Evolutionary conservation across 2,797 vertebrate species (phyloP).

Genomic region (Hafferia zeledoni): DNA sequence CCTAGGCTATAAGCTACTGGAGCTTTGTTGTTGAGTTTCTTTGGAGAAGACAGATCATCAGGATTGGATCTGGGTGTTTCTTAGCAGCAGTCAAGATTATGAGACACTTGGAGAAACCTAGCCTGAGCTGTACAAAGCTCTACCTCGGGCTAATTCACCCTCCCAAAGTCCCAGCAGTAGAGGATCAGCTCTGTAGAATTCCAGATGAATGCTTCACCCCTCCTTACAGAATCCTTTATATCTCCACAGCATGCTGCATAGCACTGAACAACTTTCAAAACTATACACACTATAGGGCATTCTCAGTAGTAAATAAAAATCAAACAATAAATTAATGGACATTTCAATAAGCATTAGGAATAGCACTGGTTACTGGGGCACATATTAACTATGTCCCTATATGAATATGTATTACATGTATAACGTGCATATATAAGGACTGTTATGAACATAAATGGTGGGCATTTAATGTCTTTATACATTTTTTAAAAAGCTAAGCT

Average conservation of each 20-base stretch:
- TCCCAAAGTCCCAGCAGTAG: neutral
- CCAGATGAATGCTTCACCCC: neutral
- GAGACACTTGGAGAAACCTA: neutral
- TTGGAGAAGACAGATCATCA: neutral
- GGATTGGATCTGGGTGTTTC: neutral
- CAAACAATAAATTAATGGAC: neutral
- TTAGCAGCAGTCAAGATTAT: neutral
- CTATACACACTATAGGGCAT: neutral
- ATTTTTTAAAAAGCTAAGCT: neutral
- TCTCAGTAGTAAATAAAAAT: neutral
- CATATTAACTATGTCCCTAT: neutral
- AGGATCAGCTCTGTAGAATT: neutral
- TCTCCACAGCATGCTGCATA: neutral
- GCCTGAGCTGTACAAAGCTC: neutral
- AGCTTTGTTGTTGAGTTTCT: neutral
- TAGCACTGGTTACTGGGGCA: neutral
- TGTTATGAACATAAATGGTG: neutral
- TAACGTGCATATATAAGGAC: neutral
- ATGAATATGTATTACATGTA: neutral
- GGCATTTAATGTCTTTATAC: neutral
- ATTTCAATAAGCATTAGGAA: neutral
- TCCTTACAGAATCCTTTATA: fast-evolving
- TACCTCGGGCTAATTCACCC: neutral
- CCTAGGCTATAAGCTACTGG: neutral
- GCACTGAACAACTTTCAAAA: neutral